Percentiles rank a stretch among this genome's conserved stretches.
phyloP scores from a whole-genome alignment of 2,797 vertebrate species.

The Pogonophryne albipinna region DNA sequence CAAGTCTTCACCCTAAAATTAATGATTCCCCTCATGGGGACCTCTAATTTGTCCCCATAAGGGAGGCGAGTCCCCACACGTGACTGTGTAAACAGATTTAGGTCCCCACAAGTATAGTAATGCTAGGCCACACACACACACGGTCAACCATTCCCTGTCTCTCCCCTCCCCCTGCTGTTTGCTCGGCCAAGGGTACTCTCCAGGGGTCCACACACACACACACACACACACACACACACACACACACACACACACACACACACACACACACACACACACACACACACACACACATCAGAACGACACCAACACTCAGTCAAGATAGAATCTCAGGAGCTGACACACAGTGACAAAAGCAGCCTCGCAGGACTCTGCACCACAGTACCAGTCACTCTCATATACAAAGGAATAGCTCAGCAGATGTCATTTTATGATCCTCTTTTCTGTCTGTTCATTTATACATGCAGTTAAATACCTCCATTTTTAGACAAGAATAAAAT shows the following conservation, averaged over 20 bases:
- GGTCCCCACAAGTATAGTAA: too few relatives aligned
- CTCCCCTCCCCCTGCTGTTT: constrained; percentile 15
- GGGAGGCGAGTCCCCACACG: too few relatives aligned
- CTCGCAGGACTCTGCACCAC: constrained; percentile 26
- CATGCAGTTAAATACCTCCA: background rate
- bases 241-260: too few relatives aligned
- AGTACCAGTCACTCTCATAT: constrained; percentile 6
- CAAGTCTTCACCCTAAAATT: too few relatives aligned
- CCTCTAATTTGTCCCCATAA: too few relatives aligned
- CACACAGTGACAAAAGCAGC: constrained; percentile 51
- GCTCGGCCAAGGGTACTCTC: constrained; percentile 56
- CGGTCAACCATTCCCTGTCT: constrained; percentile 6
- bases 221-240: too few relatives aligned
- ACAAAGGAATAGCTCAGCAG: constrained; percentile 40
- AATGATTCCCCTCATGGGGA: too few relatives aligned
- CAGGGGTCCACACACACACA: constrained; percentile 28
- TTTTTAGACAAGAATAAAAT: constrained; percentile 12
- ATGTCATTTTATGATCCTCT: constrained; percentile 36
- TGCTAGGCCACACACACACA: background rate
- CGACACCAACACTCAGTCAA: constrained; percentile 57
- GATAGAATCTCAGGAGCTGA: constrained; percentile 57
- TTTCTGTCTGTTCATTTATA: constrained; percentile 25
- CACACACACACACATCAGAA: constrained; percentile 36
- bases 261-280: too few relatives aligned
- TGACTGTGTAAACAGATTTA: too few relatives aligned